Conservation (phyloP, 2,113 vertebrate genomes). For the Neotoma lepida region DNA sequence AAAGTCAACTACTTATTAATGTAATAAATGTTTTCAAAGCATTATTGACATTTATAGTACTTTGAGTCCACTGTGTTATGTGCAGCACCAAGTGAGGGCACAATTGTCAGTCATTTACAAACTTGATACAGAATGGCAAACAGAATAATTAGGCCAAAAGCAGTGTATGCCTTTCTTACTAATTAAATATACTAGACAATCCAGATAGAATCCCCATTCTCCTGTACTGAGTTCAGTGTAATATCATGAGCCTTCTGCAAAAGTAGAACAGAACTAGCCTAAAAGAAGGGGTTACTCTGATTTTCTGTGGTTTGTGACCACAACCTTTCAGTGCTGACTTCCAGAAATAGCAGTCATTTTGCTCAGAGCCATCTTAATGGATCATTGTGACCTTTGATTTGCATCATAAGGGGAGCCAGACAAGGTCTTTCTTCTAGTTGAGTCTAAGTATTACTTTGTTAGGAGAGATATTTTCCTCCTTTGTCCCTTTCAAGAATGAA, state of each 20-base stretch:
- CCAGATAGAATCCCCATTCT: background rate
- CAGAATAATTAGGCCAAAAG: background rate
- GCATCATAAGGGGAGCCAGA: background rate
- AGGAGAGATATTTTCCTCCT: slow-evolving; percentile 24
- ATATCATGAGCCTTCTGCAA: background rate
- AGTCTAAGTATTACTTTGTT: slow-evolving; percentile 4
- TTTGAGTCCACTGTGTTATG: slow-evolving; percentile 27
- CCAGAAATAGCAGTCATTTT: slow-evolving; percentile 46
- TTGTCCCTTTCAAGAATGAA: slow-evolving; percentile 34
- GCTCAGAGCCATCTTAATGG: slow-evolving; percentile 13
- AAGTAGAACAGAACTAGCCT: background rate
- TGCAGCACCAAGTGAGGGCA: background rate
- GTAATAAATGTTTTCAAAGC: background rate
- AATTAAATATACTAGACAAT: slow-evolving; percentile 33
- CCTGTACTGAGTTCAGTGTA: background rate
- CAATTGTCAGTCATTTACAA: slow-evolving; percentile 21
- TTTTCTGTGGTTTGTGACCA: slow-evolving; percentile 22
- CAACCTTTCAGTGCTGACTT: background rate
- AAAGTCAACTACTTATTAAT: slow-evolving; percentile 49
- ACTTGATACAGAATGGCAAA: slow-evolving; percentile 6
- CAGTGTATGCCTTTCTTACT: slow-evolving; percentile 2
- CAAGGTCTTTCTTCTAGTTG: background rate
- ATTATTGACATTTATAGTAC: background rate
- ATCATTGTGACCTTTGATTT: slow-evolving; percentile 20
- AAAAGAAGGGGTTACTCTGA: background rate